These are phyloP conservation scores for Porites cylindrica DNA, from an alignment of 92 coral and sea anemone species.

Conservation along the genomic window DNA sequence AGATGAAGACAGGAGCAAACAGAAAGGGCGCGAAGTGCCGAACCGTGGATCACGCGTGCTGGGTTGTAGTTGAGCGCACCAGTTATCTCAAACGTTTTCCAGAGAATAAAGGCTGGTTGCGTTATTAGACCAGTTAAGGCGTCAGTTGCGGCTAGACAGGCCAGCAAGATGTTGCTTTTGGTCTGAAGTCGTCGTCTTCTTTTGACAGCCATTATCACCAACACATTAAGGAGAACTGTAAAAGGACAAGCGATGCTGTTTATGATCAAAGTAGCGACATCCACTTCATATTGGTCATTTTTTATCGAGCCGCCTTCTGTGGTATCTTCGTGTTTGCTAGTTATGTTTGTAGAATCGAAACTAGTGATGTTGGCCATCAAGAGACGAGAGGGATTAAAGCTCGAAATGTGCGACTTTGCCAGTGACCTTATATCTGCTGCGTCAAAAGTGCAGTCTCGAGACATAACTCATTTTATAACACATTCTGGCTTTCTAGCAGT, in stretches of 20 bases:
- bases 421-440: too few relatives aligned
- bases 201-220: slow-evolving; percentile 17
- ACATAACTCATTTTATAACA: too few relatives aligned
- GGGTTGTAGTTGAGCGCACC: background rate
- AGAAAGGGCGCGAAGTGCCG: background rate
- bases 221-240: background rate
- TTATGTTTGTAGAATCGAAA: too few relatives aligned
- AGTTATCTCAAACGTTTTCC: background rate
- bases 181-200: slow-evolving; percentile 1
- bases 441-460: too few relatives aligned
- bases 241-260: slow-evolving; percentile 8
- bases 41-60: too few relatives aligned
- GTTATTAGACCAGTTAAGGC: background rate
- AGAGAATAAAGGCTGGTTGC: background rate
- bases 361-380: too few relatives aligned
- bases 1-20: background rate
- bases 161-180: slow-evolving; percentile 1
- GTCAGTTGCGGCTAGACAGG: slow-evolving; percentile 1
- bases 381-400: too few relatives aligned
- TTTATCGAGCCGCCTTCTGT: too few relatives aligned
- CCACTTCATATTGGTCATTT: too few relatives aligned
- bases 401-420: too few relatives aligned
- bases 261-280: background rate
- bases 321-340: too few relatives aligned
- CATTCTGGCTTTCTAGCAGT: too few relatives aligned